Evolutionary conservation across 2,113 vertebrate genomes (phyloP), one percentile per base, ranked within the genome.

Genomic region (Syngnathus floridae): DNA sequence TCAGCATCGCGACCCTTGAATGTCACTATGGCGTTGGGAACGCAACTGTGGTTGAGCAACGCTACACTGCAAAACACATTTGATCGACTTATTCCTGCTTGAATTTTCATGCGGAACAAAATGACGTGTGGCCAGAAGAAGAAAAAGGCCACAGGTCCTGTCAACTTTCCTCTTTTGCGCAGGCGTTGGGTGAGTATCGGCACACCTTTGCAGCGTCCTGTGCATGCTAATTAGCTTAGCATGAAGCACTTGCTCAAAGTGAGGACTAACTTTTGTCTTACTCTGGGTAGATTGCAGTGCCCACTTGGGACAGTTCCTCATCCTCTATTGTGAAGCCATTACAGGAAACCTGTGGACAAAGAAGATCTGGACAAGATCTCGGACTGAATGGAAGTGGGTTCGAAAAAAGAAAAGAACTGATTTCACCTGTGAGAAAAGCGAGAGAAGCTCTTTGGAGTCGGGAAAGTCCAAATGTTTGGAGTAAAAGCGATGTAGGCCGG

Each of bases 321-420:
- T 99, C 97, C 82, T 99, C 97, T 65, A 98, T 91, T 2, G 95
- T 96, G 86, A 99, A 99, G 59, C 96, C 95, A 62, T 99, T 99
- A 75, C 97, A 99, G 81, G 95, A 93, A 51, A 98, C 94, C 97
- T 96, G 83, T 74, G 35, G 7, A 37, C 35, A 77, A 69, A 8
- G 43, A 46, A 36, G 66, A 1, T 13, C 1, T 7, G 7, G 11
- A 51, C 21, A 31, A 31, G 26, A 31, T 31, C 26, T 3, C 26
- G 2, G 26, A 31, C 26, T 31, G 26, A 31, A 2, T 31, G 26
- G 26, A 31, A 31, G 26, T 31, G 26, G 26, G 26, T 3, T 31
- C 26, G 2, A 31, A 31, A 31, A 31, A 31, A 31, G 2, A 31
- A 31, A 31, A 31, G 26, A 22, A 16, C 2, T 3, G 2, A 6